phyloP scores from a whole-genome alignment of 2,797 vertebrate genomes.

The Parauchenoglanis ngamensis region DNA sequence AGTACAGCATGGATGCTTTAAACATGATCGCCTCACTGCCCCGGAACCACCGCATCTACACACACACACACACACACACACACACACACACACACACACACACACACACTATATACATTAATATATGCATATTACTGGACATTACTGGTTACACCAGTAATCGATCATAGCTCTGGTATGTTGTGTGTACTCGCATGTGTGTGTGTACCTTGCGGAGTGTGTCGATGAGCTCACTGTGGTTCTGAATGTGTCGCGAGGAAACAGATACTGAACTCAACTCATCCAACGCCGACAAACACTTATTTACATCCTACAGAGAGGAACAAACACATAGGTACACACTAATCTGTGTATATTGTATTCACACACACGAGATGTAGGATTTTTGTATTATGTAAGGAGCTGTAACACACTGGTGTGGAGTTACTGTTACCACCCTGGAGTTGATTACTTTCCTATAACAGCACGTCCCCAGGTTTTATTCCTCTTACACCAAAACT shows the following conservation, averaged over 20 bases:
- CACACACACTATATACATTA: not conserved
- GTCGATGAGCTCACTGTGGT: constrained; percentile 91
- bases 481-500: not conserved
- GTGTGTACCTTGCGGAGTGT: constrained; percentile 87
- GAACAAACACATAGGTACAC: not conserved
- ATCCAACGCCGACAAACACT: constrained; percentile 88
- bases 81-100: constrained; percentile 11
- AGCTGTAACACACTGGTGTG: not conserved
- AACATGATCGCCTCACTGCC: constrained; percentile 91
- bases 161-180: not conserved
- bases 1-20: constrained; percentile 96
- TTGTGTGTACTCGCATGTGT: not conserved
- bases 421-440: too few relatives aligned
- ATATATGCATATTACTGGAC: too few relatives aligned
- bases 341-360: not conserved
- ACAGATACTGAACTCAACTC: constrained; percentile 89
- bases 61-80: constrained; percentile 30
- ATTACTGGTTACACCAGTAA: not conserved
- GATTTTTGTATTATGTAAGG: not conserved
- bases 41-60: constrained; percentile 87
- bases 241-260: constrained; percentile 90
- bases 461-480: not conserved
- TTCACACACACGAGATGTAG: not conserved
- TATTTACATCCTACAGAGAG: constrained; percentile 67
- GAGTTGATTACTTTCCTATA: too few relatives aligned